Conservation (phyloP, 2,113 vertebrate genomes). For the Salvator merianae region DNA sequence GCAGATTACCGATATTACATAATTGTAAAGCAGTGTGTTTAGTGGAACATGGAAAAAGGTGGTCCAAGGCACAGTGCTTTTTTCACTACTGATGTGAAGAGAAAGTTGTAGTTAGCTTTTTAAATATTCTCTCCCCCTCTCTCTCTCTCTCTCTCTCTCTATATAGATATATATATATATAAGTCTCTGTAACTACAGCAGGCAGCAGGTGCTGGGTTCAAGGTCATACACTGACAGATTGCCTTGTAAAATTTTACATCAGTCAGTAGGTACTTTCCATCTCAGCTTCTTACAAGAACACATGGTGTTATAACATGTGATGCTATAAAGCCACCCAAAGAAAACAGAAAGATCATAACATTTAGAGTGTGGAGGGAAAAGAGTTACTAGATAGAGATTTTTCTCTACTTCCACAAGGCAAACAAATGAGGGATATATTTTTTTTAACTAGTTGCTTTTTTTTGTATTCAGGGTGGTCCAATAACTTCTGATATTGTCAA, state of each 20-base stretch:
- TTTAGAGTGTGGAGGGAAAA: background rate
- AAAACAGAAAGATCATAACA: conserved; percentile 28
- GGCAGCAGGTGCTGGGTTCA: background rate
- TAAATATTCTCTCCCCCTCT: background rate
- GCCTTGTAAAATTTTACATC: conserved; percentile 20
- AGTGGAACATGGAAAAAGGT: background rate
- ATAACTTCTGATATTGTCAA: conserved; percentile 21
- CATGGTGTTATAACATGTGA: conserved; percentile 28
- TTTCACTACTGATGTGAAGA: background rate
- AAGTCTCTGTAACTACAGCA: background rate
- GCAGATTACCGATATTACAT: too few relatives aligned
- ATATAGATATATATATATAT: too few relatives aligned
- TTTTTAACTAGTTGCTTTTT: conserved; percentile 53
- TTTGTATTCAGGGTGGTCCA: conserved; percentile 50
- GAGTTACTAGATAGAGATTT: conserved; percentile 53
- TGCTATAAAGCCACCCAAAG: background rate
- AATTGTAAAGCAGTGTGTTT: background rate
- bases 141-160: too few relatives aligned
- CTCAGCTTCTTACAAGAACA: conserved; percentile 33
- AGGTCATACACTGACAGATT: conserved; percentile 18
- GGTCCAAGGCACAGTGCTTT: too few relatives aligned
- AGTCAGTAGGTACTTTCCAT: conserved; percentile 4
- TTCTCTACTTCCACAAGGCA: conserved; percentile 21
- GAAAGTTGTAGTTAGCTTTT: background rate
- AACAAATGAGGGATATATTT: conserved; percentile 14